phyloP scores from a whole-genome alignment of 2,888 invertebrate genomes.

The Tiliacea aurago region DNA sequence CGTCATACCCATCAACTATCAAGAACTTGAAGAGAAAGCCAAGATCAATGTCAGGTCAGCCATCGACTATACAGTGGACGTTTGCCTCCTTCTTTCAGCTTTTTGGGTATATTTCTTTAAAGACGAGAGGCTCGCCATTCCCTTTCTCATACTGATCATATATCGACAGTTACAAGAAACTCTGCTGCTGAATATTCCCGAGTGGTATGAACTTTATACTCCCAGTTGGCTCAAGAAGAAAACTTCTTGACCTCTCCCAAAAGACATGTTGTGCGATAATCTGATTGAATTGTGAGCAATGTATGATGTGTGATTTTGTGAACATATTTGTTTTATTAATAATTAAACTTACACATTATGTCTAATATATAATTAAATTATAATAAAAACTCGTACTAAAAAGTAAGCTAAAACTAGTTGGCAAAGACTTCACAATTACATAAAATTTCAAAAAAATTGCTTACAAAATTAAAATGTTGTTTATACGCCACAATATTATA shows the following conservation, averaged over 20 bases:
- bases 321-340: conserved; percentile 79
- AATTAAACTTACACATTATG: conserved; percentile 75
- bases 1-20: conserved; percentile 88
- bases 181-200: conserved; percentile 90
- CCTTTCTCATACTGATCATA: conserved; percentile 93
- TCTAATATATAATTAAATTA: conserved; percentile 67
- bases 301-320: conserved; percentile 86
- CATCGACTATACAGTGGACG: conserved; percentile 93
- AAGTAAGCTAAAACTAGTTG: conserved; percentile 79
- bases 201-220: conserved; percentile 87
- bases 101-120: conserved; percentile 96
- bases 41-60: conserved; percentile 92
- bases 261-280: conserved; percentile 84
- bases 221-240: conserved; percentile 86
- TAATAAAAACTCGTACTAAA: conserved; percentile 63
- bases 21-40: conserved; percentile 91
- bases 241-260: conserved; percentile 85
- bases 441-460: conserved; percentile 51
- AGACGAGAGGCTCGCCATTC: conserved; percentile 95
- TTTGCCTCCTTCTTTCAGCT: conserved; percentile 94
- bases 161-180: conserved; percentile 94
- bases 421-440: conserved; percentile 71
- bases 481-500: conserved; percentile 58
- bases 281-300: conserved; percentile 82
- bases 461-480: conserved; percentile 80